Percentiles rank a stretch among this genome's conserved stretches.
Conservation (phyloP, 64 coral and sea anemone species). For the Dendrophyllia cribrosa region DNA sequence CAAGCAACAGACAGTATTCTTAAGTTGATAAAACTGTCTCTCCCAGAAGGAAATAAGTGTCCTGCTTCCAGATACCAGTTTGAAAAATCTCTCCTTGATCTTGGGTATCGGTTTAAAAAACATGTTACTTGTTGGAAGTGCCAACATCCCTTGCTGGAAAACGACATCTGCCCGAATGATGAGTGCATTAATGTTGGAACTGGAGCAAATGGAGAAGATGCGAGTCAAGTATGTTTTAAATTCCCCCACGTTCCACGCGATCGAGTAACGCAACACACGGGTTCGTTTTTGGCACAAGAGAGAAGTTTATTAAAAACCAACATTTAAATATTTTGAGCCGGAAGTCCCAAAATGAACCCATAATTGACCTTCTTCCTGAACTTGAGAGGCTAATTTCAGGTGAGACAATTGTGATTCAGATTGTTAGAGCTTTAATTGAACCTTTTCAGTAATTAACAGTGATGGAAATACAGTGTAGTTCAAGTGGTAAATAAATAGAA, state of each 20-base stretch:
- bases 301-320: too few species aligned
- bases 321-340: too few species aligned
- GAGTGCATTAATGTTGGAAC: constrained; percentile 42
- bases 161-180: constrained; percentile 58
- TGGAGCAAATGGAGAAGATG: constrained; percentile 55
- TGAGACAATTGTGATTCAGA: neutral
- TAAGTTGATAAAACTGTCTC: constrained; percentile 51
- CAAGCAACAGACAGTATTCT: constrained; percentile 78
- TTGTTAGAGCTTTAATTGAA: too few species aligned
- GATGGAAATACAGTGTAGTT: too few species aligned
- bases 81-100: constrained; percentile 53
- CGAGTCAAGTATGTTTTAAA: constrained; percentile 71
- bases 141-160: constrained; percentile 48
- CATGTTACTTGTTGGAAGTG: constrained; percentile 74
- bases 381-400: constrained; percentile 63
- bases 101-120: constrained; percentile 53
- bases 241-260: too few species aligned
- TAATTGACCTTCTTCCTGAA: constrained; percentile 63
- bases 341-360: too few species aligned
- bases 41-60: constrained; percentile 50
- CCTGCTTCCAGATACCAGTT: constrained; percentile 61
- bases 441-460: too few species aligned
- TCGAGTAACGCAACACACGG: too few species aligned
- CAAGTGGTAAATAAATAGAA: too few species aligned
- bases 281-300: too few species aligned